phyloP scores from a whole-genome alignment of 2,797 vertebrate genomes.

The Acipenser ruthenus region DNA sequence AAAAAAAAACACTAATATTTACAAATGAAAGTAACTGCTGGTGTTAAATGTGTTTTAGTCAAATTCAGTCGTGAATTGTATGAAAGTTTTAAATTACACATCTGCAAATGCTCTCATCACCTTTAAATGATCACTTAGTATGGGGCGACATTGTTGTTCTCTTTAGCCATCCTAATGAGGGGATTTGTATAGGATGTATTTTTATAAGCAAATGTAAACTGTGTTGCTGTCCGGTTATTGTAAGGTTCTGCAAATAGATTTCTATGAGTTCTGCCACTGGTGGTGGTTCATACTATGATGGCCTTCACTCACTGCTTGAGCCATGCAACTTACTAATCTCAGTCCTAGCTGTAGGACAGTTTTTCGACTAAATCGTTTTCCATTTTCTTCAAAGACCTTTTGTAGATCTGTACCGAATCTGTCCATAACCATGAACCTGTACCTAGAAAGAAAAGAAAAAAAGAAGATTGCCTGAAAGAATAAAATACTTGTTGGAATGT shows the following conservation, averaged over 20 bases:
- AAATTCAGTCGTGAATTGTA: not conserved
- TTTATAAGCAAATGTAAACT: not conserved
- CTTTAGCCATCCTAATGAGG: too few species aligned
- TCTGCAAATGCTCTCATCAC: not conserved
- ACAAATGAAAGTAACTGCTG: not conserved
- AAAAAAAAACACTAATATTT: not conserved
- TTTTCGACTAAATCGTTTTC: conserved; percentile 72
- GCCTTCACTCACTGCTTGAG: not conserved
- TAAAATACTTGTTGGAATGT: not conserved
- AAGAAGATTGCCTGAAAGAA: not conserved
- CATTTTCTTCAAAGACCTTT: conserved; percentile 81
- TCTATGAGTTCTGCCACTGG: not conserved
- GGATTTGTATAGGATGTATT: too few species aligned
- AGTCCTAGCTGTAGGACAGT: conserved; percentile 85
- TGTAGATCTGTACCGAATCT: conserved; percentile 87
- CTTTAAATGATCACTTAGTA: not conserved
- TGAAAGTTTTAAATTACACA: not conserved
- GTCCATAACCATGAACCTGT: conserved; percentile 96
- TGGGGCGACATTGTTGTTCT: too few species aligned
- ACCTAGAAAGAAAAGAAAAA: conserved; percentile 40
- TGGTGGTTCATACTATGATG: not conserved
- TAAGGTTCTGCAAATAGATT: not conserved
- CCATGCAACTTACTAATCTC: conserved; percentile 71
- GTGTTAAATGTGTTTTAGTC: not conserved
- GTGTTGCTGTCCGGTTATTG: not conserved